A percentile compares a stretch with the other conserved stretches of the same genome.
Conservation (phyloP, 2,113 vertebrate species). For the Sarotherodon lohbergeri region DNA sequence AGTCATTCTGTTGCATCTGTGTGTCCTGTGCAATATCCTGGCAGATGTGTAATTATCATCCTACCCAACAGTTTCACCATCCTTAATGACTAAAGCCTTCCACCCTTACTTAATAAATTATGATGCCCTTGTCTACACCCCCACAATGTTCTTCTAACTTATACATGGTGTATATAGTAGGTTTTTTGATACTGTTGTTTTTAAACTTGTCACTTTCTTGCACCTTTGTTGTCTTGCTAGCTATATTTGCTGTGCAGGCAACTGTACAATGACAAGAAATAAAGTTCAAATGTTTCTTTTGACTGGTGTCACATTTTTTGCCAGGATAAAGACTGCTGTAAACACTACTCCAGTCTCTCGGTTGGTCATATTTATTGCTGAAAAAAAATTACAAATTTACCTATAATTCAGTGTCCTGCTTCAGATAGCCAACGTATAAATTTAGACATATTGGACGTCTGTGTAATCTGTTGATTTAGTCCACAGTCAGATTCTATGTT, state of each 20-base stretch:
- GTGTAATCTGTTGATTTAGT: not conserved
- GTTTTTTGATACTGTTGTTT: not conserved
- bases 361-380: not conserved
- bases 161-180: not conserved
- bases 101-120: not conserved
- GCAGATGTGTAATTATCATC: not conserved
- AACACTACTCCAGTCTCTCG: not conserved
- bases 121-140: not conserved
- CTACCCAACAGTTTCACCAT: not conserved
- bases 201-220: not conserved
- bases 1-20: too few species aligned
- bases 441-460: not conserved
- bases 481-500: not conserved
- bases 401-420: not conserved
- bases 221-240: not conserved
- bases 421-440: not conserved
- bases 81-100: not conserved
- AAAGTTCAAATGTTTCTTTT: not conserved
- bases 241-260: not conserved
- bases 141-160: not conserved
- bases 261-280: not conserved
- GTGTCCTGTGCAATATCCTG: not conserved
- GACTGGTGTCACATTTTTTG: not conserved
- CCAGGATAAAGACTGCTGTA: not conserved
- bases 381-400: not conserved